Evolutionary conservation across 1,140 invertebrate species (phyloP).

Genomic region (Trachymyrmex cornetzi): DNA sequence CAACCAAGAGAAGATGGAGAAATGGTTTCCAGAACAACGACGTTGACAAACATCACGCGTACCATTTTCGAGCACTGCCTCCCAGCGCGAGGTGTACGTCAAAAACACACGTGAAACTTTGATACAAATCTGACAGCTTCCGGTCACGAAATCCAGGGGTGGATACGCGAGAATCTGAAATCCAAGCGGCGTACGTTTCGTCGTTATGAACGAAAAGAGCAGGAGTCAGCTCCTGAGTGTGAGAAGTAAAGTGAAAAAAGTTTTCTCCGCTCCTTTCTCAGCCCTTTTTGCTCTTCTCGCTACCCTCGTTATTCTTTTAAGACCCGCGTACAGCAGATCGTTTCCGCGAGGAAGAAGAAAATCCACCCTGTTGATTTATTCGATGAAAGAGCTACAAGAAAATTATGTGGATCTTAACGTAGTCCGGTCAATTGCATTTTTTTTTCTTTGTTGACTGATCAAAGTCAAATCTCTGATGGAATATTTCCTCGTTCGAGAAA

Average conservation of each 20-base stretch:
- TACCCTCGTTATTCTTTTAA: conserved; percentile 53
- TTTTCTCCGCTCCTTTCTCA: neutral
- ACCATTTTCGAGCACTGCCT: conserved; percentile 56
- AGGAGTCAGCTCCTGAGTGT: conserved; percentile 11
- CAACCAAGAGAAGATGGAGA: conserved; percentile 13
- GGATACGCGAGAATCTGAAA: conserved; percentile 48
- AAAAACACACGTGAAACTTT: conserved; percentile 69
- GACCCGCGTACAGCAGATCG: conserved; percentile 37
- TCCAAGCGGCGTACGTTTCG: neutral
- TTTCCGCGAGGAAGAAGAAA: conserved; percentile 22
- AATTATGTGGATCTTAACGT: conserved; percentile 51
- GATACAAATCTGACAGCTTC: conserved; percentile 61
- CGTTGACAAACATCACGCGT: conserved; percentile 51
- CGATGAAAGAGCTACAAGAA: conserved; percentile 31
- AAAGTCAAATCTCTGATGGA: conserved; percentile 42
- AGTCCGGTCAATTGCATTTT: conserved; percentile 19
- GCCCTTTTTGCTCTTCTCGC: neutral
- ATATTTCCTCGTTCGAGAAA: conserved; percentile 23
- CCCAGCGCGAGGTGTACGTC: conserved; percentile 38
- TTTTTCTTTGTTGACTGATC: conserved; percentile 22
- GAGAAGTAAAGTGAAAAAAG: conserved; percentile 45
- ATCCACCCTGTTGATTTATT: conserved; percentile 52
- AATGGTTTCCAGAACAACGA: conserved; percentile 33
- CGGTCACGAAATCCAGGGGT: conserved; percentile 20
- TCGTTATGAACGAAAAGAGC: conserved; percentile 39